Conservation (phyloP, 53 echinoderm and acorn worm species). For the Arbacia lixula region DNA sequence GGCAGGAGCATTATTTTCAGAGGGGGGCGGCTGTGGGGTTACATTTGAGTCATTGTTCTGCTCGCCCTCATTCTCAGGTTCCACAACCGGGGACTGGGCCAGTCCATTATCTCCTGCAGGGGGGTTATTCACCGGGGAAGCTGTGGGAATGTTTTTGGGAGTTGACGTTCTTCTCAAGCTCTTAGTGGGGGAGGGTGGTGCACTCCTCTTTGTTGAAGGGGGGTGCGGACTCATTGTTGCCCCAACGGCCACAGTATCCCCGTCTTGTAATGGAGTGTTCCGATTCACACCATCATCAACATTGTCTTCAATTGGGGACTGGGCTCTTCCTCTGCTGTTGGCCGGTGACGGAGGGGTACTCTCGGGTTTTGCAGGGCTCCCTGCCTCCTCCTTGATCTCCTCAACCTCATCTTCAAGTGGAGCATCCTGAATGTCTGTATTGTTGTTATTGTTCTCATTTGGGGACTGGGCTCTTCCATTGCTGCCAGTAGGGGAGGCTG, state of each 20-base stretch:
- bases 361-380: neutral
- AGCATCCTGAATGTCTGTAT: constrained; percentile 8
- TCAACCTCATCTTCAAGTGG: constrained; percentile 13
- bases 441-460: constrained; percentile 46
- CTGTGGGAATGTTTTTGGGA: neutral
- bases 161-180: constrained; percentile 15
- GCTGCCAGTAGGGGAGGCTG: constrained; percentile 10
- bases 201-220: constrained; percentile 2
- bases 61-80: neutral
- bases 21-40: neutral
- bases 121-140: neutral
- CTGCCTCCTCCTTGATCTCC: neutral
- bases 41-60: neutral
- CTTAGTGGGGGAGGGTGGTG: constrained; percentile 3
- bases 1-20: neutral
- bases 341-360: neutral
- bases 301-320: constrained; percentile 10
- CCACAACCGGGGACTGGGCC: neutral
- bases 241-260: neutral
- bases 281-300: neutral
- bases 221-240: constrained; percentile 29
- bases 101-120: neutral
- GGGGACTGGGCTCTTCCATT: constrained; percentile 23
- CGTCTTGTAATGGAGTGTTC: neutral
- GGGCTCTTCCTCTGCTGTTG: neutral